Conservation (phyloP, 2,113 vertebrate genomes). For the Centropus bengalensis region DNA sequence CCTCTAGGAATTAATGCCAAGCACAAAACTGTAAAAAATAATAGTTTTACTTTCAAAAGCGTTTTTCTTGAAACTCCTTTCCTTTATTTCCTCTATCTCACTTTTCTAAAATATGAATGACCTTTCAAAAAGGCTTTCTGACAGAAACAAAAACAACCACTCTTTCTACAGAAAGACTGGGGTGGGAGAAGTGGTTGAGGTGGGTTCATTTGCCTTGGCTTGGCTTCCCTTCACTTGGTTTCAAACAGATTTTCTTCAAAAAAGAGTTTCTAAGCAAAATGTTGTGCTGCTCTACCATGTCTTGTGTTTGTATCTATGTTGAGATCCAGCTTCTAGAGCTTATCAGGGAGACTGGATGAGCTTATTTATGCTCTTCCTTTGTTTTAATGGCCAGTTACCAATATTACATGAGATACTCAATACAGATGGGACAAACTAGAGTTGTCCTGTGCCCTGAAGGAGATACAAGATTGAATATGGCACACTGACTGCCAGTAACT, state of each 20-base stretch:
- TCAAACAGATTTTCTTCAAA: background rate
- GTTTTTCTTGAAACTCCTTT: background rate
- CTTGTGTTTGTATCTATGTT: background rate
- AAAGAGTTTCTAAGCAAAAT: background rate
- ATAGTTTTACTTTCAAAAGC: background rate
- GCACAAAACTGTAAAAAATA: background rate
- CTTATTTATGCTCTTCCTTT: background rate
- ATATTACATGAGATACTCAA: background rate
- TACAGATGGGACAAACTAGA: background rate
- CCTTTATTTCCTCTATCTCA: background rate
- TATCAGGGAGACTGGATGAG: background rate
- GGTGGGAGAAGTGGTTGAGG: background rate
- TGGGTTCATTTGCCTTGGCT: background rate
- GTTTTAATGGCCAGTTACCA: background rate
- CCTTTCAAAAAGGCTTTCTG: background rate
- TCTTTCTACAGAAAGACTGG: background rate
- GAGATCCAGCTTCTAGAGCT: background rate
- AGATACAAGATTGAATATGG: background rate
- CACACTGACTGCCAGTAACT: background rate
- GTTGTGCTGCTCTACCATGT: background rate
- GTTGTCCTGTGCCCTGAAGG: background rate
- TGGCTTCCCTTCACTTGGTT: background rate
- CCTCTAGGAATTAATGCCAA: background rate
- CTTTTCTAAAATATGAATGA: background rate
- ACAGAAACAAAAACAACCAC: background rate